Conservation (phyloP, 2,113 vertebrate genomes). For the Rhodinocichla rosea region DNA sequence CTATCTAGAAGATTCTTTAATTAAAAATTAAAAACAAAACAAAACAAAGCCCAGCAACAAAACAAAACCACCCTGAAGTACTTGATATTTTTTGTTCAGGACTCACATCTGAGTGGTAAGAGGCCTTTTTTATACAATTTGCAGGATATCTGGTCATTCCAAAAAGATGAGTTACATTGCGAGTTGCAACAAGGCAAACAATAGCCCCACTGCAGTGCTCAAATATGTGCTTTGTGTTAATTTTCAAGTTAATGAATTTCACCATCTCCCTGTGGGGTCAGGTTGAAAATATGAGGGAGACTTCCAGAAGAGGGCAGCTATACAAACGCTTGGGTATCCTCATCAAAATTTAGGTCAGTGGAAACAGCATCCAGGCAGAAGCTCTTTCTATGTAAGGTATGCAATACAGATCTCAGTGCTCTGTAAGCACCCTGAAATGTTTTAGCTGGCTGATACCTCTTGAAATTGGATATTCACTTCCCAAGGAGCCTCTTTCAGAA, state of each 20-base stretch:
- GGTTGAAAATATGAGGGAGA: not conserved
- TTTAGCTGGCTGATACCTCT: not conserved
- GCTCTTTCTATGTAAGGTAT: not conserved
- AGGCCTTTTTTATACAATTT: not conserved
- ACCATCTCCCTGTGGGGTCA: not conserved
- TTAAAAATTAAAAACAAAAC: not conserved
- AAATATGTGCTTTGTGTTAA: not conserved
- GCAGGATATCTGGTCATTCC: not conserved
- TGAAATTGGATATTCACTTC: not conserved
- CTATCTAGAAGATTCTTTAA: not conserved
- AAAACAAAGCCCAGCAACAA: not conserved
- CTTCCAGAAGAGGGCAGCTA: not conserved
- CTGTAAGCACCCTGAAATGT: not conserved
- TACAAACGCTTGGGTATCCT: not conserved
- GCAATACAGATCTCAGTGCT: not conserved
- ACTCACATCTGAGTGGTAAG: not conserved
- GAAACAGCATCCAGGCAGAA: not conserved
- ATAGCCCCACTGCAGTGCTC: not conserved
- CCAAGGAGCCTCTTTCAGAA: not conserved
- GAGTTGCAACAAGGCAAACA: not conserved
- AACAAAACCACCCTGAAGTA: not conserved
- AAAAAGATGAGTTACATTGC: not conserved
- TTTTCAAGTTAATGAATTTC: not conserved
- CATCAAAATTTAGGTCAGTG: not conserved
- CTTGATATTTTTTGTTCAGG: not conserved